A percentile compares a stretch with the other conserved stretches of the same genome.
These are phyloP conservation scores for Nothura maculosa DNA, from an alignment of 2,797 vertebrate species.

Conservation along the genomic window DNA sequence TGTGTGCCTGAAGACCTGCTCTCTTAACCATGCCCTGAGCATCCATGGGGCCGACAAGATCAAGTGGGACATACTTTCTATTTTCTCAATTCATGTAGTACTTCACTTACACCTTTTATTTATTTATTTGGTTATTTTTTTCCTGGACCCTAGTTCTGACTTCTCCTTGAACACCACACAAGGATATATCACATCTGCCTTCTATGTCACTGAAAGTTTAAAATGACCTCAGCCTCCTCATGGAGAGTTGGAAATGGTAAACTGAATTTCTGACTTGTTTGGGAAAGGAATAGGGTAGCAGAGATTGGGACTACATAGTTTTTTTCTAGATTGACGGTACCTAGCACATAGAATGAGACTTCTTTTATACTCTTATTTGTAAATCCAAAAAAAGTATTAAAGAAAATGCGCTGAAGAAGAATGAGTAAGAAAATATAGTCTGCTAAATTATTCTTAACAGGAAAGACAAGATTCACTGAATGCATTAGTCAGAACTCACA, in stretches of 20 bases:
- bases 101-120: neutral
- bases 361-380: neutral
- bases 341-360: neutral
- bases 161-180: neutral
- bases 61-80: neutral
- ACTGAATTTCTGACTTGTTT: neutral
- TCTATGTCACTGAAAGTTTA: neutral
- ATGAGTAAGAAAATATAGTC: neutral
- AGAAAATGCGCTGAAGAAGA: neutral
- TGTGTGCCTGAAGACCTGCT: neutral
- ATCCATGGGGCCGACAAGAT: neutral
- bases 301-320: neutral
- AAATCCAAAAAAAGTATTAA: neutral
- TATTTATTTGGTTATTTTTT: neutral
- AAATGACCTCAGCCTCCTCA: neutral
- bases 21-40: neutral
- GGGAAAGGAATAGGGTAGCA: neutral
- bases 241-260: neutral
- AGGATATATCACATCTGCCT: neutral
- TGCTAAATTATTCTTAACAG: neutral
- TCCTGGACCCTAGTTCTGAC: neutral
- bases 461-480: neutral
- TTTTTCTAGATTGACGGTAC: neutral
- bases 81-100: neutral
- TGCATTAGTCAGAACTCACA: neutral